Conservation (phyloP, 1,140 invertebrate species). For the Pteromalus puparum region DNA sequence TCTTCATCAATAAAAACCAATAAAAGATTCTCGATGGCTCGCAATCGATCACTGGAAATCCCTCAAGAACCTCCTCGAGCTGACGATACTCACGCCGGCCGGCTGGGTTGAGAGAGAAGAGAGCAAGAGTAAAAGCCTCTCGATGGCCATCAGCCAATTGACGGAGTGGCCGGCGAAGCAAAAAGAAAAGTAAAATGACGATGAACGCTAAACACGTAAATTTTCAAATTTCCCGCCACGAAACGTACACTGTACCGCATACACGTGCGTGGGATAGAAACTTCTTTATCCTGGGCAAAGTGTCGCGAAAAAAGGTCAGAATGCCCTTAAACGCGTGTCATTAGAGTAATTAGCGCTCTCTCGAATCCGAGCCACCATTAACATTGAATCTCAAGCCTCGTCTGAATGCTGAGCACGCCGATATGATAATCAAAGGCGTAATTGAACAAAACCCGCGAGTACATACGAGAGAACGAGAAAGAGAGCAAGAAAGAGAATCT, state of each 20-base stretch:
- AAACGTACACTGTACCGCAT: neutral
- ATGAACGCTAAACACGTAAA: too few relatives aligned
- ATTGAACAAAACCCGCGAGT: neutral
- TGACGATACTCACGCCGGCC: too few relatives aligned
- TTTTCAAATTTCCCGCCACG: too few relatives aligned
- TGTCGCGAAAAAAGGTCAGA: neutral
- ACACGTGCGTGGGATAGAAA: neutral
- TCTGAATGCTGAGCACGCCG: neutral
- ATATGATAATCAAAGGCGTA: slow-evolving; percentile 22
- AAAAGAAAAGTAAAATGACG: too few relatives aligned
- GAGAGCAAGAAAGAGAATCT: neutral
- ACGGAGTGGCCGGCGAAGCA: neutral
- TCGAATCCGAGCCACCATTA: neutral
- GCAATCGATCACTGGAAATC: too few relatives aligned
- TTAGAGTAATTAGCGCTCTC: neutral
- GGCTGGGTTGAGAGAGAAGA: neutral
- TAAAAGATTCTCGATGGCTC: too few relatives aligned
- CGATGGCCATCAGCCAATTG: neutral
- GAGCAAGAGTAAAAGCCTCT: neutral
- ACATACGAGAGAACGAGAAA: too few relatives aligned
- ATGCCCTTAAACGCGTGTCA: neutral
- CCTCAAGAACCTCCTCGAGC: too few relatives aligned
- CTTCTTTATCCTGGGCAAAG: neutral
- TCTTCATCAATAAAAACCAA: too few relatives aligned
- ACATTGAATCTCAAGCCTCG: neutral